A percentile compares a stretch with the other conserved stretches of the same genome.
Evolutionary conservation across 64 coral and sea anemone genomes (phyloP).

Genomic region (Montipora capricornis): DNA sequence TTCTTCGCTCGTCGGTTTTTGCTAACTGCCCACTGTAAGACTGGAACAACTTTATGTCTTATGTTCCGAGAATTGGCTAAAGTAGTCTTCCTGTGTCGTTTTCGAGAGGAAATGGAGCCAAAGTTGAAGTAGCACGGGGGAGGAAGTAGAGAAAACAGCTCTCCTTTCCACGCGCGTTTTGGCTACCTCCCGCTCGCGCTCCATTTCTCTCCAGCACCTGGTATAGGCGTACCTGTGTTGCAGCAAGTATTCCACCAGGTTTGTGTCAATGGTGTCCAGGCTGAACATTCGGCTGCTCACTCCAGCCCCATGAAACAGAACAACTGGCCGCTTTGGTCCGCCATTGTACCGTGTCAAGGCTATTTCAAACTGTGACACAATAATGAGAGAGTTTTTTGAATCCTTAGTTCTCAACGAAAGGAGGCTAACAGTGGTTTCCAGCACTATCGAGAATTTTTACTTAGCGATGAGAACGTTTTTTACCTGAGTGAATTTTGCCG

Average conservation of each 20-base stretch:
- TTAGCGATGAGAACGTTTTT: neutral
- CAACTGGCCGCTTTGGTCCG: slow-evolving; percentile 50
- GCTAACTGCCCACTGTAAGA: neutral
- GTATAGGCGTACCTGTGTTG: slow-evolving; percentile 18
- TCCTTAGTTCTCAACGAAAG: neutral
- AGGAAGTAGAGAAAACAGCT: neutral
- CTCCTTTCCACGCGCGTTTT: neutral
- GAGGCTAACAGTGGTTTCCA: neutral
- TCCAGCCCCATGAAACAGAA: slow-evolving; percentile 45
- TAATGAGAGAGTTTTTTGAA: neutral
- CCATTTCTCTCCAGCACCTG: neutral
- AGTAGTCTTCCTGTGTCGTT: neutral
- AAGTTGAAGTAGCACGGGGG: too few species aligned
- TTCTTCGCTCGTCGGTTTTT: neutral
- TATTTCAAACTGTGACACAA: slow-evolving; percentile 47
- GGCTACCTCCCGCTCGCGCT: neutral
- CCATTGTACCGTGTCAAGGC: slow-evolving; percentile 42
- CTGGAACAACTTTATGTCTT: neutral
- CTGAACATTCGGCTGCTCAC: slow-evolving; percentile 62
- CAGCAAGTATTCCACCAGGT: slow-evolving; percentile 56
- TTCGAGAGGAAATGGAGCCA: too few species aligned
- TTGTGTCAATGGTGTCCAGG: slow-evolving; percentile 62
- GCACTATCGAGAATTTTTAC: too few species aligned
- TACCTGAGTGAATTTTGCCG: neutral
- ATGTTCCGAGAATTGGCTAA: neutral